Base-by-base conservation (phyloP, 37 sponge, comb jelly and placozoan genomes). In the Cladorhizidae sp. region DNA sequence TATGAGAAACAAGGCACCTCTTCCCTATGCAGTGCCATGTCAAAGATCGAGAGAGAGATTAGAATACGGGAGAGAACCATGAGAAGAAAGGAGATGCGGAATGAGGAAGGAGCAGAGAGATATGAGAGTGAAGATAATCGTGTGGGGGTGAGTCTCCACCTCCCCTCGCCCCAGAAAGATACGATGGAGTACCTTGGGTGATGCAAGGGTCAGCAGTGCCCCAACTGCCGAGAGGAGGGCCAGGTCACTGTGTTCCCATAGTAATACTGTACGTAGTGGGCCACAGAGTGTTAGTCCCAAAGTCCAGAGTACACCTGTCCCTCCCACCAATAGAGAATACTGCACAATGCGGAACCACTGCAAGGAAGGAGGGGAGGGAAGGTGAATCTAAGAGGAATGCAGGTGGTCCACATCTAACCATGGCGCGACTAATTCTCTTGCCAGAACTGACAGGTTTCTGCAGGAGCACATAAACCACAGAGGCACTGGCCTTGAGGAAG, bases 231-330 rank as follows among this genome's bases (percentile, higher is more conserved):
- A 88, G 79, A 88, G 75, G 31, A 97, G 73, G 55, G 85, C 96
- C 33, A 94, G 36, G 26, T 88, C 87, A 43, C 93, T 91, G 74
- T 97, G 92, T 43, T 97, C 94, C 83, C 84, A 94, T 29, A 97
- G 59, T n/a, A 97, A 59, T 5, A 89, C 69, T 15, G 92, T 89
- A 70, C 95, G 55, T 8, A 97, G 71, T 0, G 97, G 86, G 3
- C 97, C 97, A 78, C 97, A 97, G 14, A 92, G 51, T 9, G 79
- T 57, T 42, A 97, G 76, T 2, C 97, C 95, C 0, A 85, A 58
- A 11, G 79, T 77, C 96, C 96, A 96, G 26, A 96, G 33, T 22
- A 89, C 22, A 40, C 82, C 64, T 0, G 81, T 70, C 21, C 87
- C 32, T 0, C 40, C 63, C 31, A 73, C 79, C 54, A 96, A 73